Conservation (phyloP, 2,113 vertebrate species). For the Oncorhynchus tshawytscha region DNA sequence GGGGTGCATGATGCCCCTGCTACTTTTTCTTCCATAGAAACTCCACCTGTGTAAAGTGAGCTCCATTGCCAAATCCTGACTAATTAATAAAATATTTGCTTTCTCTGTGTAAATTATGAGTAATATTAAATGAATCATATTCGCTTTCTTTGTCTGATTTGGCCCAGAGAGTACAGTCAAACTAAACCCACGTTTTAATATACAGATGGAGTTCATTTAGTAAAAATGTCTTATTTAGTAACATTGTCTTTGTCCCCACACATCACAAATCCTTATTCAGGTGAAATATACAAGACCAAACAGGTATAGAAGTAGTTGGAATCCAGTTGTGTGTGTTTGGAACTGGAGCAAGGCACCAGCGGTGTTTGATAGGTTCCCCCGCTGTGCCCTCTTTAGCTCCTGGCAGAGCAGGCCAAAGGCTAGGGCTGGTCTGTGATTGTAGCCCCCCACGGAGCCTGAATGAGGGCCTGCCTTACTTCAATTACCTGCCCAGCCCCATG, state of each 20-base stretch:
- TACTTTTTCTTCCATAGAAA: too few species aligned
- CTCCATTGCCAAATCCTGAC: too few species aligned
- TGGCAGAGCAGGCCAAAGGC: conserved; percentile 76
- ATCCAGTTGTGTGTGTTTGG: conserved; percentile 54
- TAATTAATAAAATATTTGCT: too few species aligned
- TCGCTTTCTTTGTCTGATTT: too few species aligned
- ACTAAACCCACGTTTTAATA: background rate
- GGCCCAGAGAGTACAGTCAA: background rate
- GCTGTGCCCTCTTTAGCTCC: conserved; percentile 66
- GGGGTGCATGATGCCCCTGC: too few species aligned
- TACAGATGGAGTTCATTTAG: background rate
- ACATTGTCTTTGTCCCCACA: background rate
- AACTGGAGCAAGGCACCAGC: conserved; percentile 49
- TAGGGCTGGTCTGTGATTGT: conserved; percentile 78
- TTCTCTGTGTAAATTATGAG: too few species aligned
- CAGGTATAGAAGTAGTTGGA: conserved; percentile 44
- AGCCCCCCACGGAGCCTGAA: conserved; percentile 72
- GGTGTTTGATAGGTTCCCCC: conserved; percentile 73
- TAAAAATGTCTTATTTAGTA: background rate
- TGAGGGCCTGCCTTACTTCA: conserved; percentile 75
- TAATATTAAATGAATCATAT: too few species aligned
- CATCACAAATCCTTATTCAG: conserved; percentile 38
- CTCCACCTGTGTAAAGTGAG: too few species aligned
- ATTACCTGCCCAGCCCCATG: conserved; percentile 71
- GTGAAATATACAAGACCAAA: conserved; percentile 51